These are phyloP conservation scores for Harpalus rubripes DNA, from an alignment of 2,888 invertebrate species.

Conservation along the genomic window DNA sequence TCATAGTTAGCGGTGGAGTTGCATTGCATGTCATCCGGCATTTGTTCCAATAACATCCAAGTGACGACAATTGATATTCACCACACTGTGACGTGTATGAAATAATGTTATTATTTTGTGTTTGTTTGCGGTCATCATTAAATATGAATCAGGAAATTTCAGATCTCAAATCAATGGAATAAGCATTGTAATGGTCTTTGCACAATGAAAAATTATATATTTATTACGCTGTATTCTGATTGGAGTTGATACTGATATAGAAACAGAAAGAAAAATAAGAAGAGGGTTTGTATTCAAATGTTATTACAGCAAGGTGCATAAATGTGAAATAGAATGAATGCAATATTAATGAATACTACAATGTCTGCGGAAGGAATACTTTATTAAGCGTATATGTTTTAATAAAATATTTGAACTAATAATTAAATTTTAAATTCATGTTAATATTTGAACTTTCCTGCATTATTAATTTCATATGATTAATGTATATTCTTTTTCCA, in stretches of 20 bases:
- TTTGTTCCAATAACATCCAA: slow-evolving; percentile 52
- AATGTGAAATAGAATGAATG: neutral
- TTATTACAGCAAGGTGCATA: neutral
- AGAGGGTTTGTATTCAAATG: slow-evolving; percentile 7
- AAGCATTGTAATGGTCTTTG: slow-evolving; percentile 11
- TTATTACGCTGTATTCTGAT: slow-evolving; percentile 5
- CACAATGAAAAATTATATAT: slow-evolving; percentile 30
- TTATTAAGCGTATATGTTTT: neutral
- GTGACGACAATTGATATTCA: slow-evolving; percentile 51
- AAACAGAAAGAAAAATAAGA: neutral
- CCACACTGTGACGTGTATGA: slow-evolving; percentile 48
- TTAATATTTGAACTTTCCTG: neutral
- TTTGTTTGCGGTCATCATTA: slow-evolving; percentile 48
- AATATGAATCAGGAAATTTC: slow-evolving; percentile 51
- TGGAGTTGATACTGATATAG: neutral
- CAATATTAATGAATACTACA: neutral
- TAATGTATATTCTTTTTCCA: slow-evolving; percentile 3
- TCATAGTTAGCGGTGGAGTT: slow-evolving; percentile 19
- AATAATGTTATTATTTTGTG: slow-evolving; percentile 53
- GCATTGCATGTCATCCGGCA: slow-evolving; percentile 44
- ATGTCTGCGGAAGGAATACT: neutral
- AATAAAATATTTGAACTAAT: slow-evolving; percentile 19
- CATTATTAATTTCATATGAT: slow-evolving; percentile 3
- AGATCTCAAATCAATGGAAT: slow-evolving; percentile 37
- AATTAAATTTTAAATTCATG: slow-evolving; percentile 16